Base-by-base conservation (phyloP, 2,888 invertebrate genomes). In the Slavum lentiscoides region DNA sequence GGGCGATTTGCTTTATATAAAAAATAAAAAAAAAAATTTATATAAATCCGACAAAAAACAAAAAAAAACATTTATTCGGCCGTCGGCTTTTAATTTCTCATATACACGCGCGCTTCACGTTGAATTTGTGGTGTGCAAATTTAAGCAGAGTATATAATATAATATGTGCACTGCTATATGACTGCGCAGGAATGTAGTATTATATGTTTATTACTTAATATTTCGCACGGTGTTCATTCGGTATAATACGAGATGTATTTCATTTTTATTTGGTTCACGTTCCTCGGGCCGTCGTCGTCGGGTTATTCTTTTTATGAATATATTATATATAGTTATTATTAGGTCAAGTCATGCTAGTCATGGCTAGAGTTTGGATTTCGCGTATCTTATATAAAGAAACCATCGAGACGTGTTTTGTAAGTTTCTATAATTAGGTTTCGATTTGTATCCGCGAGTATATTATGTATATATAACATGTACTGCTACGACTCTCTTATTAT, bases 231-330 rank as follows among this genome's bases (percentile, higher is more conserved):
- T 8, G 30, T 59, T 49, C 19, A 5, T 9, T 13, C 30, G 30
- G 49, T 49, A 49, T 11, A 23, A 43, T 43, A 11, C 7, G n/a
- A n/a, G 53, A 43, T 11, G 64, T 8, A 53, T 64, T 21, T 53
- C 30, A 64, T 74, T 53, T 30, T 2, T 74, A 64, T 74, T 64
- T 64, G 37, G n/a, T 74, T 64, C 74, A 74, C 53, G 64, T 74
- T 37, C 30, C 23, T 58, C 5, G 17, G 8, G 70, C 15, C 39
- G 37, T 23, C 1, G n/a, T n/a, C n/a, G 2, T 30, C 30, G 30
- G 30, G 53, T 53, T n/a, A n/a, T n/a, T 68, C 2, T 62, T 74
- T 74, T 74, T 74, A 74, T 64, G 62, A 74, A 74, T 74, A 64
- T 53, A 49, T 49, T 13, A 49, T 49, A 13, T 49, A 11, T 6